Evolutionary conservation across 1,140 invertebrate species (phyloP), one percentile per base, ranked within the genome.

Genomic region (Triops cancriformis): DNA sequence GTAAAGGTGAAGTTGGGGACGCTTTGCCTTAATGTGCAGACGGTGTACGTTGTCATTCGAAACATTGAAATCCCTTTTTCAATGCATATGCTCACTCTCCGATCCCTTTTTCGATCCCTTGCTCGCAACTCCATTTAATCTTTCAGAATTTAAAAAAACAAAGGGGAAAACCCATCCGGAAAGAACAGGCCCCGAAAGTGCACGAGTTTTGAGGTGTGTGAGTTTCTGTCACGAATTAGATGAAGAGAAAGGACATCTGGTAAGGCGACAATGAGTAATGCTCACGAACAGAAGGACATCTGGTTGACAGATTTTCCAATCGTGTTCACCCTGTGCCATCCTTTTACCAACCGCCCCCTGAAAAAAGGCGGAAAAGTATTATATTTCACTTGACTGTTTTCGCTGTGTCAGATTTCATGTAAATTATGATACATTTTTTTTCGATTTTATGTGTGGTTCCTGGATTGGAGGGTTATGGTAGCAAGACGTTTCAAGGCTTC

Each of bases 11-110:
- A 64, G 45, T n/a, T n/a, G 23, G 23, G 23, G 23, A 23, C 51
- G 14, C 51, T 23, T 64, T 64, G 51, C 51, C 51, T 23, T 64
- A 64, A 64, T 64, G 51, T 64, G 51, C 51, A 64, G 51, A 64
- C 51, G 51, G 18, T 64, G 51, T 64, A 64, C 51, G 51, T 64
- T 64, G 51, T 64, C 51, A 64, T 64, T 23, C 51, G 2, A 64
- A 64, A 64, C 51, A 64, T 64, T 64, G 51, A 64, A 64, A 64
- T 64, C 6, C 51, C 51, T 2, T 64, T 9, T 64, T 64, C 23
- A 64, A 64, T 64, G 51, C 51, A 64, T 64, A 64, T n/a, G n/a
- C 51, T 64, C 1, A 64, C 23, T 64, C 51, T 64, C 23, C 14
- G 45, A 37, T 64, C 45, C 45, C 14, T 10, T 64, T 64, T 64